phyloP scores from a whole-genome alignment of 2,888 invertebrate species.

The Fissipunctia ypsillon region DNA sequence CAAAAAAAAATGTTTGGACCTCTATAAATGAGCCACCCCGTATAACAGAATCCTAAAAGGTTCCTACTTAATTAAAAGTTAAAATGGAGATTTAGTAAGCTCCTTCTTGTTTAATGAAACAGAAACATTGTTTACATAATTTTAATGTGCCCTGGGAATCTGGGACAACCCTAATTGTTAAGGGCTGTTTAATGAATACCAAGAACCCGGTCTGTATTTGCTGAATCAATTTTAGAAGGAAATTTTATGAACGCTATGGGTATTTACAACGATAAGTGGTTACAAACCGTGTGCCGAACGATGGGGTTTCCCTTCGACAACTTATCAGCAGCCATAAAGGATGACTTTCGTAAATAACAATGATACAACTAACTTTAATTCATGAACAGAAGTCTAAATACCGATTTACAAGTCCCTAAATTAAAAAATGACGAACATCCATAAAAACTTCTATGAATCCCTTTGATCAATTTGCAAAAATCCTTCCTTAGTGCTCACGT shows the following conservation, averaged over 20 bases:
- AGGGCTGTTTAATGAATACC: not conserved
- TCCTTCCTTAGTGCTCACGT: too few species aligned
- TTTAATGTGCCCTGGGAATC: not conserved
- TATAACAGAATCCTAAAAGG: not conserved
- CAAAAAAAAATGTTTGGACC: too few species aligned
- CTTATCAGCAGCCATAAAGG: not conserved
- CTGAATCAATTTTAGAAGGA: not conserved
- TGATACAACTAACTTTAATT: not conserved
- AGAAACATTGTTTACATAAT: not conserved
- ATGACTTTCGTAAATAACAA: not conserved
- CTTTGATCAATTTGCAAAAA: too few species aligned
- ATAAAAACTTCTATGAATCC: too few species aligned
- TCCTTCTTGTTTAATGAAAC: not conserved
- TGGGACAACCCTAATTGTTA: not conserved
- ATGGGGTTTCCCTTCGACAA: not conserved
- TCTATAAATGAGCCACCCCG: too few species aligned
- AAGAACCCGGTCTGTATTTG: not conserved
- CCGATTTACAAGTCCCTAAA: not conserved
- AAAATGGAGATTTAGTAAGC: not conserved
- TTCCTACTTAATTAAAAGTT: not conserved
- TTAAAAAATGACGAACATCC: not conserved
- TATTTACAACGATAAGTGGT: too few species aligned
- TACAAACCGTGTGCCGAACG: too few species aligned
- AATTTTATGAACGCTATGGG: not conserved
- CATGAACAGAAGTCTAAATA: not conserved